Conservation (phyloP, 2,888 invertebrate species). For the Yponomeuta evonymella region DNA sequence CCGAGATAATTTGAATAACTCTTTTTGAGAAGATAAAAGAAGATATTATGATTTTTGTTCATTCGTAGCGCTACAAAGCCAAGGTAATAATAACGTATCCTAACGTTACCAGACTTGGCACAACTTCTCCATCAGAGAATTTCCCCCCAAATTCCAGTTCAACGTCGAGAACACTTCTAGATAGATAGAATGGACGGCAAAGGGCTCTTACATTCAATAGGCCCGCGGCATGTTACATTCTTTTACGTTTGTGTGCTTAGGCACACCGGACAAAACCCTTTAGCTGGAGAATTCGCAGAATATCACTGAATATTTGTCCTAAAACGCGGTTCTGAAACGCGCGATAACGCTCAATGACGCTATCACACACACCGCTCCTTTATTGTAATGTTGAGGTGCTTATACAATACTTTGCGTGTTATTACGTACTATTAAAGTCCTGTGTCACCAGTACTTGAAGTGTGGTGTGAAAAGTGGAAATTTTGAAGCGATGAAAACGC, state of each 20-base stretch:
- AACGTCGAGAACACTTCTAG: no score
- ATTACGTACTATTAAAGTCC: not conserved
- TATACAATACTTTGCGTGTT: not conserved
- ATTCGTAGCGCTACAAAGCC: no score
- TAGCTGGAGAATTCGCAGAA: not conserved
- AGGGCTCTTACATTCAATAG: not conserved
- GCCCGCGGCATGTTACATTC: not conserved
- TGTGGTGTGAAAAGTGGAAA: not conserved
- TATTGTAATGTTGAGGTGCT: not conserved
- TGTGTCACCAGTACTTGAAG: not conserved
- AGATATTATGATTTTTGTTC: no score
- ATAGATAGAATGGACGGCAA: not conserved
- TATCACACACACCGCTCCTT: not conserved
- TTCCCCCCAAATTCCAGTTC: no score
- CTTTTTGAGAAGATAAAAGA: no score
- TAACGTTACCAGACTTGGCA: no score
- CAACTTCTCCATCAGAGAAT: no score
- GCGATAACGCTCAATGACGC: not conserved
- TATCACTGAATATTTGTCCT: not conserved
- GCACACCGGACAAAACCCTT: not conserved
- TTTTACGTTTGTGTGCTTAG: not conserved
- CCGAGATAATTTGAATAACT: no score
- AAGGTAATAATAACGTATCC: no score
- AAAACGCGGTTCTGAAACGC: not conserved
- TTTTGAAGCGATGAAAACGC: no score